A percentile compares a stretch with the other conserved stretches of the same genome.
Conservation (phyloP, 1,140 invertebrate genomes). For the Acromyrmex heyeri region DNA sequence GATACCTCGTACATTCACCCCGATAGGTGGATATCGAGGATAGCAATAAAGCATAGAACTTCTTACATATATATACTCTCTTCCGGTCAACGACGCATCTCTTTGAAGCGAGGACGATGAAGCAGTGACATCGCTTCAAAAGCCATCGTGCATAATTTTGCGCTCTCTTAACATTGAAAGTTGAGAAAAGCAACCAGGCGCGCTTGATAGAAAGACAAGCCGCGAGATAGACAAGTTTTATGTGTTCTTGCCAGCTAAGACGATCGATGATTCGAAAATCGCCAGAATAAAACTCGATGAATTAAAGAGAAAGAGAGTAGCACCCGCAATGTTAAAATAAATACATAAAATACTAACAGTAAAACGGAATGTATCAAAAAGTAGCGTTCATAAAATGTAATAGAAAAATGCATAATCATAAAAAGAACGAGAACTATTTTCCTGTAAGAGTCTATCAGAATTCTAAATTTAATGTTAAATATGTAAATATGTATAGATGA, state of each 20-base stretch:
- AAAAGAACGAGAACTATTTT: conserved; percentile 19
- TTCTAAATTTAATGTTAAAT: not conserved
- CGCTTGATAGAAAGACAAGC: not conserved
- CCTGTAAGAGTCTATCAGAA: not conserved
- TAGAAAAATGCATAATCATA: not conserved
- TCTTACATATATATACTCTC: conserved; percentile 13
- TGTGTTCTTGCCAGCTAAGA: not conserved
- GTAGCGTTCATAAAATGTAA: not conserved
- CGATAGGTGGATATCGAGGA: conserved; percentile 16
- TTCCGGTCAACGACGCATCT: conserved; percentile 17
- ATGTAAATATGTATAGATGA: not conserved
- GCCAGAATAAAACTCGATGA: not conserved
- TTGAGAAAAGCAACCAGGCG: conserved; percentile 12
- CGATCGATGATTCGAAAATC: not conserved
- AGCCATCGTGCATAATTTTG: conserved; percentile 35
- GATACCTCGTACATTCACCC: not conserved
- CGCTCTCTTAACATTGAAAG: conserved; percentile 42
- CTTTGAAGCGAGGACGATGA: conserved; percentile 9
- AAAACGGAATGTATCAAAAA: not conserved
- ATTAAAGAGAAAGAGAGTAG: conserved; percentile 27
- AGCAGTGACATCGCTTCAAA: conserved; percentile 16
- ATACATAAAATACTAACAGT: conserved; percentile 23
- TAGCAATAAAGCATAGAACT: conserved; percentile 4
- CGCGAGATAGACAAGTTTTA: conserved; percentile 14
- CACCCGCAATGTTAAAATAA: conserved; percentile 2